Evolutionary conservation across 2,888 invertebrate genomes (phyloP).

Genomic region (Andrena trimmerana): DNA sequence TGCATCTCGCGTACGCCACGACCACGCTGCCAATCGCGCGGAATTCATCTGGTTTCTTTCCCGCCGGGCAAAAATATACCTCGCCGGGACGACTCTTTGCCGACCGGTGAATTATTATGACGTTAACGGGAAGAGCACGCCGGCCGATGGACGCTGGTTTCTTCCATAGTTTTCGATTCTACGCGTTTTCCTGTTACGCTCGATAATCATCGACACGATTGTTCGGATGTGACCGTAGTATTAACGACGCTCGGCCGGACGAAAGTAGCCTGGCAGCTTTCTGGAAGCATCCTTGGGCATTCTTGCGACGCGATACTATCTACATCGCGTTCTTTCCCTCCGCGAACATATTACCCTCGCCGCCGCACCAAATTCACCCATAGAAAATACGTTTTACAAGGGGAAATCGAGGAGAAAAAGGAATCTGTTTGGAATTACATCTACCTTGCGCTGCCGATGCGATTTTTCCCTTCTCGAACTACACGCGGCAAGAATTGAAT

Average conservation of each 20-base stretch:
- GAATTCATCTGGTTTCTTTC: slow-evolving; percentile 75
- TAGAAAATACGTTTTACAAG: slow-evolving; percentile 14
- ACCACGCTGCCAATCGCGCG: slow-evolving; percentile 47
- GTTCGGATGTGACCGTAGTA: slow-evolving; percentile 42
- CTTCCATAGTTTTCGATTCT: slow-evolving; percentile 44
- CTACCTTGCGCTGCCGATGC: too few relatives aligned
- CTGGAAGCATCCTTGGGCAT: slow-evolving; percentile 40
- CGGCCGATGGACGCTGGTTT: slow-evolving; percentile 28
- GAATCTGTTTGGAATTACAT: neutral
- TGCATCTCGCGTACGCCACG: slow-evolving; percentile 43
- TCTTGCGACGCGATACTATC: slow-evolving; percentile 40
- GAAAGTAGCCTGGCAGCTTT: slow-evolving; percentile 37
- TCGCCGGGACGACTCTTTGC: slow-evolving; percentile 55
- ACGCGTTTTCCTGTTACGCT: slow-evolving; percentile 54
- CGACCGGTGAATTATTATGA: slow-evolving; percentile 76
- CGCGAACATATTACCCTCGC: slow-evolving; percentile 23
- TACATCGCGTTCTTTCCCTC: slow-evolving; percentile 35
- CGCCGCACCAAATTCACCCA: neutral
- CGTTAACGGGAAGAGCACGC: slow-evolving; percentile 68
- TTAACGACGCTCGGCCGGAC: slow-evolving; percentile 20
- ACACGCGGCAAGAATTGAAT: too few relatives aligned
- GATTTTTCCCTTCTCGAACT: too few relatives aligned
- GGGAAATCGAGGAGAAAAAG: slow-evolving; percentile 32
- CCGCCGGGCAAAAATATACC: slow-evolving; percentile 65
- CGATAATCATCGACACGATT: slow-evolving; percentile 71